A percentile compares a stretch with the other conserved stretches of the same genome.
Evolutionary conservation across 2,888 invertebrate species (phyloP).

Genomic region (Diadromus collaris): DNA sequence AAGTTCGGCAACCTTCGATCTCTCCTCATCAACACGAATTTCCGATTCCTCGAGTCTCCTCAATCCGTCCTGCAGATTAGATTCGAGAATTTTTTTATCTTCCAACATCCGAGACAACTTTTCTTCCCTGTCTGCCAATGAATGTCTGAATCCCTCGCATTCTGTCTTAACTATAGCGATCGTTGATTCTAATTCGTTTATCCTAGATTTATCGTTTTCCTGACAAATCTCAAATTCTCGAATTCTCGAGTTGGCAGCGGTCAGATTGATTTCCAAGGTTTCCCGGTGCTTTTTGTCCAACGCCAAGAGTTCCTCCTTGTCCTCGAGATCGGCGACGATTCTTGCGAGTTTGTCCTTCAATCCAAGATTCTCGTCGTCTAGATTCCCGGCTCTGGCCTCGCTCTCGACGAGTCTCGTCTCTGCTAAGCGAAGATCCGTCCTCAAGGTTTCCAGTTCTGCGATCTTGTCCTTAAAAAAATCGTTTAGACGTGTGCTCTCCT

Average conservation of each 20-base stretch:
- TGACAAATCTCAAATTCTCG: slow-evolving; percentile 55
- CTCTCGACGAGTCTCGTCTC: slow-evolving; percentile 18
- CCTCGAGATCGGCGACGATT: slow-evolving; percentile 52
- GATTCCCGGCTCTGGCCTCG: not conserved
- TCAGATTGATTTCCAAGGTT: slow-evolving; percentile 53
- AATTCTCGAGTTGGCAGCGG: slow-evolving; percentile 36
- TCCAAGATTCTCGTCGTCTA: slow-evolving; percentile 40
- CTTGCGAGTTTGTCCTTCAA: slow-evolving; percentile 34
- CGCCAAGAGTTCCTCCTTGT: slow-evolving; percentile 56
- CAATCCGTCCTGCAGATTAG: slow-evolving; percentile 46
- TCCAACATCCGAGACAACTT: slow-evolving; percentile 39
- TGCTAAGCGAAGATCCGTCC: not conserved
- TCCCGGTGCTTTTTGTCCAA: slow-evolving; percentile 30
- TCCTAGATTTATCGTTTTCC: slow-evolving; percentile 43
- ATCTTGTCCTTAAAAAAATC: slow-evolving; percentile 8
- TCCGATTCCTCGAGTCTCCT: slow-evolving; percentile 51
- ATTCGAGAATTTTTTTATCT: slow-evolving; percentile 48
- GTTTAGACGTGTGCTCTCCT: slow-evolving; percentile 39
- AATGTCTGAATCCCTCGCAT: slow-evolving; percentile 57
- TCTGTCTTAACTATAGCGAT: slow-evolving; percentile 39
- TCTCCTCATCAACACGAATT: slow-evolving; percentile 51
- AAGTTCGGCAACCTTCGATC: slow-evolving; percentile 24
- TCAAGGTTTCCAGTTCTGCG: slow-evolving; percentile 6
- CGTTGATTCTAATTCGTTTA: slow-evolving; percentile 6
- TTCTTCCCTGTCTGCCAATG: slow-evolving; percentile 55